Evolutionary conservation across 2,797 vertebrate genomes (phyloP).

Genomic region (Amazonetta brasiliensis): DNA sequence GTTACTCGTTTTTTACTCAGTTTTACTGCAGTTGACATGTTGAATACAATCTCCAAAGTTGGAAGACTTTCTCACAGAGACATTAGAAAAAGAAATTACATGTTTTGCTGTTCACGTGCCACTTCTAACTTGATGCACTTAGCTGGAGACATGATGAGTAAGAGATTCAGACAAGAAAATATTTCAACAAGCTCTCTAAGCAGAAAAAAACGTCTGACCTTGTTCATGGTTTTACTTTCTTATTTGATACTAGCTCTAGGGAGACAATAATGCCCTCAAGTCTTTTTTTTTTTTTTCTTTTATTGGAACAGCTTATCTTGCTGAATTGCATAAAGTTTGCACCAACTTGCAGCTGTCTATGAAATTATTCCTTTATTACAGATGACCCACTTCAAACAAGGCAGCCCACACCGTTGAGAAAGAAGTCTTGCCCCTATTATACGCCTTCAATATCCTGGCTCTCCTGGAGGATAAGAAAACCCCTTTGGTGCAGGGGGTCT

Average conservation of each 20-base stretch:
- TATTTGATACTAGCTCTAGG: constrained; percentile 12
- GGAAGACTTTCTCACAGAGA: neutral
- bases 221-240: neutral
- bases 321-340: neutral
- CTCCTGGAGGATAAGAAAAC: neutral
- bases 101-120: neutral
- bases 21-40: neutral
- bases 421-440: neutral
- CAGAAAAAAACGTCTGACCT: neutral
- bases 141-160: neutral
- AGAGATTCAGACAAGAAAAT: neutral
- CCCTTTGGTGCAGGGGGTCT: neutral
- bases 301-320: neutral
- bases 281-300: neutral
- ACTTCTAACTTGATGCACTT: neutral
- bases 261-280: neutral
- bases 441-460: neutral
- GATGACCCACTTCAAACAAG: neutral
- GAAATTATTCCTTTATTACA: constrained; percentile 30
- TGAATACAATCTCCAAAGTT: neutral
- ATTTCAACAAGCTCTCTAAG: neutral
- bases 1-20: neutral
- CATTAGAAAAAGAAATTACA: neutral
- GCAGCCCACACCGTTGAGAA: neutral
- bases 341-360: neutral